Conservation (phyloP, 2,888 invertebrate genomes). For the Phoenoteleia sp. region DNA sequence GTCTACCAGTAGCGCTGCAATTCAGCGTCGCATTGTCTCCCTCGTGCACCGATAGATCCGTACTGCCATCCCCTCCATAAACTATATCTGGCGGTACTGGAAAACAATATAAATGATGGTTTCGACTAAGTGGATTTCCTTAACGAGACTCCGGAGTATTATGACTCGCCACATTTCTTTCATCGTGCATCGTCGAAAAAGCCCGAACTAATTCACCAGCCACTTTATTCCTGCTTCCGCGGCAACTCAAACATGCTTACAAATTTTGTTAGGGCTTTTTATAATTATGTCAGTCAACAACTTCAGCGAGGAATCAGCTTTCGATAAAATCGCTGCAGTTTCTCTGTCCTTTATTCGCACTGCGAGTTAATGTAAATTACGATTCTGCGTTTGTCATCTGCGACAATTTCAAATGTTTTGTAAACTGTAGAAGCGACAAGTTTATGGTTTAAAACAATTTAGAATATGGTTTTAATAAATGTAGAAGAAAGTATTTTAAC, state of each 20-base stretch:
- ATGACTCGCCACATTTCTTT: constrained; percentile 64
- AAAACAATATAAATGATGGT: constrained; percentile 71
- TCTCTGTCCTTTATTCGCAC: too few relatives aligned
- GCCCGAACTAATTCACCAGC: constrained; percentile 44
- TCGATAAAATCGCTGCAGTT: constrained; percentile 3
- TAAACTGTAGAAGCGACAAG: too few relatives aligned
- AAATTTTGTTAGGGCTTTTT: constrained; percentile 7
- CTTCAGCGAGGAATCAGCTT: not conserved
- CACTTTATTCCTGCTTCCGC: constrained; percentile 51
- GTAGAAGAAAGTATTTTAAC: too few relatives aligned
- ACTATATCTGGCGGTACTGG: constrained; percentile 89
- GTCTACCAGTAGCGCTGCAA: constrained; percentile 88
- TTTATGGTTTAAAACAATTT: too few relatives aligned
- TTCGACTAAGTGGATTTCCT: constrained; percentile 58
- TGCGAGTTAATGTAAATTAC: too few relatives aligned
- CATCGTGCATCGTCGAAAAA: constrained; percentile 37
- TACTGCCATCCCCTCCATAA: constrained; percentile 88
- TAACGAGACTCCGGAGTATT: constrained; percentile 61
- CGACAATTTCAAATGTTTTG: too few relatives aligned
- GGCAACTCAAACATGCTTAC: constrained; percentile 35
- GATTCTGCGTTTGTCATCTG: too few relatives aligned
- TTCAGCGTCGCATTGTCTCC: constrained; percentile 89
- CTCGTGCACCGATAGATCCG: constrained; percentile 88
- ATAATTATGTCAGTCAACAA: constrained; percentile 50
- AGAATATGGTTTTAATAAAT: too few relatives aligned